Percentiles rank a stretch among this genome's conserved stretches.
Conservation (phyloP, 2,888 invertebrate species). For the Darwinula stevensoni region DNA sequence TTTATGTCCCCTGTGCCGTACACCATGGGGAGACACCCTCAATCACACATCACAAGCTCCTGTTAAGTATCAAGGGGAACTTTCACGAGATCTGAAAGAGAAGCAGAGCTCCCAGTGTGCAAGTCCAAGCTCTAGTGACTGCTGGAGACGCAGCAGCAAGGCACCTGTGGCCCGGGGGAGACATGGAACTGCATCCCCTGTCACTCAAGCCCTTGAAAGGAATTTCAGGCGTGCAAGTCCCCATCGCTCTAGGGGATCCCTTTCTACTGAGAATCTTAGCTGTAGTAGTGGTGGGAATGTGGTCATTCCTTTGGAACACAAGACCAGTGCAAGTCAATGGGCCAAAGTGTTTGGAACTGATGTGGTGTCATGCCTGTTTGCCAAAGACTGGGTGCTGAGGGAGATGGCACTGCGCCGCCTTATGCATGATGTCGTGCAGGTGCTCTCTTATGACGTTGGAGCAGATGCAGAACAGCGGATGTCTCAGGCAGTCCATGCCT, state of each 20-base stretch:
- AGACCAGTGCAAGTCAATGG: conserved; percentile 8
- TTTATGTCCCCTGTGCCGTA: conserved; percentile 18
- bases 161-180: no score
- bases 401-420: conserved; percentile 16
- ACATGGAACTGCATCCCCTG: no score
- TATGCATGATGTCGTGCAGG: conserved; percentile 13
- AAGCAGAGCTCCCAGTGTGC: conserved; percentile 3
- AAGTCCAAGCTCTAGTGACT: neutral
- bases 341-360: conserved; percentile 17
- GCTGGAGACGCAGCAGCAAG: neutral
- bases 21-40: conserved; percentile 13
- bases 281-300: no score
- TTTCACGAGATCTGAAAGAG: no score
- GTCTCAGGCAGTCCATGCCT: conserved; percentile 14
- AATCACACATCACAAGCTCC: no score
- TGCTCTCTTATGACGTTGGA: conserved; percentile 8
- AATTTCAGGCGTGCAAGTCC: no score
- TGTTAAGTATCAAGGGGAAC: no score
- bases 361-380: conserved; percentile 16
- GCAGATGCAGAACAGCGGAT: conserved; percentile 13
- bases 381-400: conserved; percentile 15
- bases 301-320: conserved; percentile 8
- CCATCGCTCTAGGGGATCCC: neutral
- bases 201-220: no score
- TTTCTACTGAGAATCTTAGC: neutral